Evolutionary conservation across 2,888 invertebrate genomes (phyloP).

Genomic region (Brenthis daphne): DNA sequence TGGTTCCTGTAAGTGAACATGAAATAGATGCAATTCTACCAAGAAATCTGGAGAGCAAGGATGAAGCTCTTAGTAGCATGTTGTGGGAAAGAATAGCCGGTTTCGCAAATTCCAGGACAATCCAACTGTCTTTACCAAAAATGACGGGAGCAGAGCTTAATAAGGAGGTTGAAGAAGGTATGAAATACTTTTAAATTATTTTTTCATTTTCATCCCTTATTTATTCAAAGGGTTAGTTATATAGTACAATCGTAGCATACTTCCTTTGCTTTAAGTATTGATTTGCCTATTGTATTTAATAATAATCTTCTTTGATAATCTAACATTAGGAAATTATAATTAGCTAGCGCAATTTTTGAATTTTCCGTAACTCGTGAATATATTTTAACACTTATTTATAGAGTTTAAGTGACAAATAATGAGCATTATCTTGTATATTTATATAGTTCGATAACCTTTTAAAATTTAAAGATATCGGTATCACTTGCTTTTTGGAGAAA

Average conservation of each 20-base stretch:
- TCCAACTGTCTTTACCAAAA: constrained; percentile 89
- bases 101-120: constrained; percentile 88
- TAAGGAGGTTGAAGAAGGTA: constrained; percentile 89
- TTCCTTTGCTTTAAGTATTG: too few species aligned
- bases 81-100: constrained; percentile 87
- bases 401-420: too few species aligned
- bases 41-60: constrained; percentile 85
- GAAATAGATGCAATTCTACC: constrained; percentile 87
- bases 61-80: constrained; percentile 85
- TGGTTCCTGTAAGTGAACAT: constrained; percentile 82
- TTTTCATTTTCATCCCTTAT: not conserved
- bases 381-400: too few species aligned
- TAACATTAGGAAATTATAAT: too few species aligned
- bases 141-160: constrained; percentile 86
- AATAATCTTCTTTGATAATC: not conserved
- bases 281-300: too few species aligned
- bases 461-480: too few species aligned
- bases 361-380: not conserved
- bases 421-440: too few species aligned
- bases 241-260: not conserved
- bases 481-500: not conserved
- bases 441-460: too few species aligned
- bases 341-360: not conserved
- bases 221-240: not conserved
- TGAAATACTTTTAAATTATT: constrained; percentile 31